Evolutionary conservation across 2,797 vertebrate genomes (phyloP).

Genomic region (Carcharodon carcharias): DNA sequence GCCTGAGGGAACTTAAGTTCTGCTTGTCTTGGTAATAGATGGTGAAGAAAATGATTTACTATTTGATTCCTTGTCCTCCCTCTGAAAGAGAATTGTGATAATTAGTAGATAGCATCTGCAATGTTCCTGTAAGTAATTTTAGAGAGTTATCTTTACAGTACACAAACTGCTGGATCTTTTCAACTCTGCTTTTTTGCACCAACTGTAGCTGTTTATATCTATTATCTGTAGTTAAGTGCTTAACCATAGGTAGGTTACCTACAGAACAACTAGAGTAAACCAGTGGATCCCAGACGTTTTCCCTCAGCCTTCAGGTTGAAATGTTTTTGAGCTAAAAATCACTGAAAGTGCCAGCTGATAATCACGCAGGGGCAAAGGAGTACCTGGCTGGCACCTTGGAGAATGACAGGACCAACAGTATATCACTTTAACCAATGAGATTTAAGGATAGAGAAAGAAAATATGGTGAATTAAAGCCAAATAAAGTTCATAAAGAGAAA

Average conservation of each 20-base stretch:
- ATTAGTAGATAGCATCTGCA: background rate
- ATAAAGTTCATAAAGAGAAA: background rate
- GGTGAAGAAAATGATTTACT: background rate
- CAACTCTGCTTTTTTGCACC: background rate
- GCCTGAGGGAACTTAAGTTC: background rate
- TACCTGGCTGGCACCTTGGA: too few species aligned
- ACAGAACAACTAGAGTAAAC: background rate
- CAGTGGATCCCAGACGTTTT: background rate
- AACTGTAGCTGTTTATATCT: background rate
- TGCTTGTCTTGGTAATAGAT: background rate
- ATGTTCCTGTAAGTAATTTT: background rate
- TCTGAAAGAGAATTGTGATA: background rate
- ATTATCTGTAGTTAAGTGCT: background rate
- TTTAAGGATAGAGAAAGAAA: too few species aligned
- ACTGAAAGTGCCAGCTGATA: too few species aligned
- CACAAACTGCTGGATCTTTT: background rate
- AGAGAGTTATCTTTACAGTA: background rate
- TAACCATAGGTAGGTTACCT: background rate
- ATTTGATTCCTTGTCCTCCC: background rate
- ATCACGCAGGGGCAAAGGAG: too few species aligned
- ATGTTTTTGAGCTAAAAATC: too few species aligned
- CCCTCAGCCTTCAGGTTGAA: background rate
- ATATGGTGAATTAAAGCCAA: background rate
- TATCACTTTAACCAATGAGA: background rate
- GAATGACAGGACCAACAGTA: background rate